Conservation (phyloP, 2,888 invertebrate genomes). For the Dynastes grantii region DNA sequence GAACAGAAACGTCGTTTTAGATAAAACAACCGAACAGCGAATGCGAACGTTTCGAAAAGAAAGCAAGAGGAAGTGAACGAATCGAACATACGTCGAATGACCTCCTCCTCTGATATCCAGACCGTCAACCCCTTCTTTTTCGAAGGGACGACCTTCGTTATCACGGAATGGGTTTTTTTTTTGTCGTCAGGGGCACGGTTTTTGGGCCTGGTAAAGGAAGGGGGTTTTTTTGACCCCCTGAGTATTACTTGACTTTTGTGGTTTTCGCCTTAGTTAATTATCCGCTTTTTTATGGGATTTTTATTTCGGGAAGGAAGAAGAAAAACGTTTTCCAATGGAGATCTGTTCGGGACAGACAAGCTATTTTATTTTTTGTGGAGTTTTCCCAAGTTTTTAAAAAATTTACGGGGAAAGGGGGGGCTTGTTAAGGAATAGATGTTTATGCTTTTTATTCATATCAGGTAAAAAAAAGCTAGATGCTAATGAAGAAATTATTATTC, state of each 20-base stretch:
- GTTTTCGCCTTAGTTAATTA: conserved; percentile 24
- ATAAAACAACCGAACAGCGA: no score
- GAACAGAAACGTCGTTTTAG: no score
- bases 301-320: conserved; percentile 12
- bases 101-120: neutral
- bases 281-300: conserved; percentile 26
- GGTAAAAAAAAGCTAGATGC: no score
- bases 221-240: conserved; percentile 3
- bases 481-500: no score
- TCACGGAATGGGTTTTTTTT: neutral
- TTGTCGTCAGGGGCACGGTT: no score
- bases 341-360: neutral
- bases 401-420: no score
- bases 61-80: neutral
- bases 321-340: no score
- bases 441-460: no score
- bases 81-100: neutral
- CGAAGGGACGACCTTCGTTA: no score
- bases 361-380: neutral
- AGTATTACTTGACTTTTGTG: conserved; percentile 25
- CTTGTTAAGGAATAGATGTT: no score
- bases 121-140: no score
- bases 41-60: neutral
- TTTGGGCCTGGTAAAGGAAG: neutral
- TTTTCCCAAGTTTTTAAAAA: no score